Conservation (phyloP, 2,797 vertebrate genomes). For the Syngnathus acus region DNA sequence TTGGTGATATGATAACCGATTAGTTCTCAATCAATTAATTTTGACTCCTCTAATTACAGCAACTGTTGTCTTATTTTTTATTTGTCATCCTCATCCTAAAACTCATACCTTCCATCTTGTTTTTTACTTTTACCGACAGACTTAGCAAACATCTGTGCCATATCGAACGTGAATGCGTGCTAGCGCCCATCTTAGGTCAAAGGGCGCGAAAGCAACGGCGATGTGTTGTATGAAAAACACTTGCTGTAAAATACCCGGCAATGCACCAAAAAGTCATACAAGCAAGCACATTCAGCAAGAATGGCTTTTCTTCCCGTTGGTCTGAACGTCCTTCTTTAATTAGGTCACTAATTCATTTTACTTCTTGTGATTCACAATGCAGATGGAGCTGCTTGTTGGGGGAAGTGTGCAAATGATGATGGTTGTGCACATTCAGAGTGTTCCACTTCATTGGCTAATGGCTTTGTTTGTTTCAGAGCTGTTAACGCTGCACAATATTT, state of each 20-base stretch:
- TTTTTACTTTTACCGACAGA: not conserved
- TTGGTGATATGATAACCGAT: too few species aligned
- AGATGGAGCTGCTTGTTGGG: slow-evolving; percentile 17
- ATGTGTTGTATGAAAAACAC: slow-evolving; percentile 26
- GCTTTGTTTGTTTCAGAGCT: slow-evolving; percentile 26
- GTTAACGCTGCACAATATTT: slow-evolving; percentile 37
- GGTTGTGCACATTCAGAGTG: slow-evolving; percentile 31
- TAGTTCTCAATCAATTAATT: too few species aligned
- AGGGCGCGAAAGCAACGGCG: slow-evolving; percentile 3
- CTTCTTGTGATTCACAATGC: slow-evolving; percentile 39
- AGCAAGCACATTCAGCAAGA: slow-evolving; percentile 38
- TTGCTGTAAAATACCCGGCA: slow-evolving; percentile 18
- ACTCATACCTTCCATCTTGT: too few species aligned
- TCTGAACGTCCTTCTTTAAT: slow-evolving; percentile 48
- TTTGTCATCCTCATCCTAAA: too few species aligned
- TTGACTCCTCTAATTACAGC: not conserved
- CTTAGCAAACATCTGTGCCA: slow-evolving; percentile 3
- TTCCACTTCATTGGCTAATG: slow-evolving; percentile 32
- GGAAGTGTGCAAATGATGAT: slow-evolving; percentile 15
- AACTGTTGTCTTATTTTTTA: too few species aligned
- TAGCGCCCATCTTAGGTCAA: slow-evolving; percentile 37
- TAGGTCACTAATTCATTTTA: slow-evolving; percentile 53
- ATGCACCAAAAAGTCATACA: not conserved
- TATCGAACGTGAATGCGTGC: slow-evolving; percentile 14
- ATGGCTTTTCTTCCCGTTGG: slow-evolving; percentile 43